phyloP scores from a whole-genome alignment of 2,888 invertebrate genomes.

The Heliconius aoede region DNA sequence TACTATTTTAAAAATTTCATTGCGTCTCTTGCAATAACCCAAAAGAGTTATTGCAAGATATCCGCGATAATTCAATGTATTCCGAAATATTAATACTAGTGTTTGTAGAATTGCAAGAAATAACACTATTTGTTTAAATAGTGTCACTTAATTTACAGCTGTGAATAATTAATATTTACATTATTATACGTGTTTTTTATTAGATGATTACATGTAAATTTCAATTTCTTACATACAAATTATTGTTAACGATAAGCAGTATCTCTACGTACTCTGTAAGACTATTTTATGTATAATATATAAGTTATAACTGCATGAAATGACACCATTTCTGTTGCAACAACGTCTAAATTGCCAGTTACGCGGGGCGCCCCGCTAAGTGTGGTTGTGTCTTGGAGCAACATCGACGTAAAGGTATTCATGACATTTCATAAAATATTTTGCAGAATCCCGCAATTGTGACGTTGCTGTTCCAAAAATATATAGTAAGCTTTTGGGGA shows the following conservation, averaged over 20 bases:
- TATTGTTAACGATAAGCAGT: too few relatives aligned
- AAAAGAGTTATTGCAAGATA: too few relatives aligned
- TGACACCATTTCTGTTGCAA: slow-evolving; percentile 2
- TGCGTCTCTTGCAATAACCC: background rate
- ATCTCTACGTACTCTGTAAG: background rate
- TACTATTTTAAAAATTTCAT: too few relatives aligned
- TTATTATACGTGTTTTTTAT: too few relatives aligned
- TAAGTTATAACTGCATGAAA: background rate
- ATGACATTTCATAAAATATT: background rate
- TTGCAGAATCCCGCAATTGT: background rate
- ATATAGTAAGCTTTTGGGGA: background rate
- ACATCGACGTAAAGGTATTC: background rate
- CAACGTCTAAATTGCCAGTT: background rate
- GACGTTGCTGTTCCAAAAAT: background rate
- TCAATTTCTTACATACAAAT: too few relatives aligned
- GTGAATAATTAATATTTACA: too few relatives aligned
- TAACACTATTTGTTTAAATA: too few relatives aligned
- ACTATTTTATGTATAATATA: background rate
- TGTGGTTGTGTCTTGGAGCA: background rate
- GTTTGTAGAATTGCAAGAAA: background rate
- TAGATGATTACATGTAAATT: too few relatives aligned
- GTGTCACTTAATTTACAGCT: too few relatives aligned
- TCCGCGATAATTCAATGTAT: too few relatives aligned
- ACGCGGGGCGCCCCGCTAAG: background rate
- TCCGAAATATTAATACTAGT: background rate